Base-by-base conservation (phyloP, 2,888 invertebrate genomes). In the Periphyllus acericola region DNA sequence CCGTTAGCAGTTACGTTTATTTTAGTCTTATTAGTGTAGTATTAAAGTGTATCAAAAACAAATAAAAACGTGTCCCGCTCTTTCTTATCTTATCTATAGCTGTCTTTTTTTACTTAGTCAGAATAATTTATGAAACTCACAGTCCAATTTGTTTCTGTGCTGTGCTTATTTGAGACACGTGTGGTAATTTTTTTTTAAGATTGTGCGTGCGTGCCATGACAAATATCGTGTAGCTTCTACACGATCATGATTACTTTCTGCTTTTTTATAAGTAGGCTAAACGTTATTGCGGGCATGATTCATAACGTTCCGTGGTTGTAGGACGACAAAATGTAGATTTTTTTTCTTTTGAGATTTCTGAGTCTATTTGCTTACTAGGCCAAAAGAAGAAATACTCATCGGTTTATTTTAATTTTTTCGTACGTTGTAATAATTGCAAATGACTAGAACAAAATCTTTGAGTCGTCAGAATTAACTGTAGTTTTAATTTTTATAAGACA, bases 191-290 rank as follows among this genome's bases (percentile, higher is more conserved):
- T 76, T 85, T 55, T 19, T 55, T 36, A 29, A 60, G 29, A 79
- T 34, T 8, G 55, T 60, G 25, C 74, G 46, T 87, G 3, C 60
- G 55, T 52, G 36, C 72, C 71, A 72, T 80, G 55, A 79, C 86
- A 86, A 86, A 72, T 80, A 86, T 55, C 34, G 55, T 80, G 40
- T 85, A 36, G 66, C 75, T 8, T 34, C 76, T 40, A 75, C 36
- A 40, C n/a, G 52, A 72, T 72, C 85, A 86, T 78, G 71, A 86
- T 86, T 79, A 17, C n/a, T 21, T 86, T 72, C 74, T 52, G 71
- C 9, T 79, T 29, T 83, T 74, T 72, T 68, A n/a, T 71, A 86
- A 79, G 79, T 86, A 80, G 86, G 79, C 80, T 86, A 86, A 72
- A 79, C 75, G 66, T 71, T 84, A 55, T 55, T 68, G 40, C 71